A percentile compares a stretch with the other conserved stretches of the same genome.
Evolutionary conservation across 2,888 invertebrate genomes (phyloP).

Genomic region (Cabera pusaria): DNA sequence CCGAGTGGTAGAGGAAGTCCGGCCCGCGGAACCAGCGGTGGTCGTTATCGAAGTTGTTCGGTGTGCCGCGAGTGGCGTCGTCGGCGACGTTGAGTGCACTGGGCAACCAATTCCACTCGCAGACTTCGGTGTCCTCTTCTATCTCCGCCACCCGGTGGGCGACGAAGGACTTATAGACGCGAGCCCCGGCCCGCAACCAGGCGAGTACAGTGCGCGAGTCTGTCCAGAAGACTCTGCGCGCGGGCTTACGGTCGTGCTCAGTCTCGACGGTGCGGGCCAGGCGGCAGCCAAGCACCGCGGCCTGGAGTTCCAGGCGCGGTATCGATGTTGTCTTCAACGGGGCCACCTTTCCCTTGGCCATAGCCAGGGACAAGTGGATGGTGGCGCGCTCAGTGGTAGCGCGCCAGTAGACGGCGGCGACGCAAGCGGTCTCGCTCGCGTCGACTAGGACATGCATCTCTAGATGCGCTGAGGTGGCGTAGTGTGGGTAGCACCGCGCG

Average conservation of each 20-base stretch:
- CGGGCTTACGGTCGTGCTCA: constrained; percentile 11
- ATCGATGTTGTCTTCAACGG: constrained; percentile 7
- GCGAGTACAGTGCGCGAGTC: too few relatives aligned
- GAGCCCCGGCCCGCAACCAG: neutral
- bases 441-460: too few relatives aligned
- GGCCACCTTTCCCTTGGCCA: neutral
- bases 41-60: neutral
- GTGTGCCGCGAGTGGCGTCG: neutral
- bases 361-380: too few relatives aligned
- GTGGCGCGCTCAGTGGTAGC: neutral
- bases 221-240: neutral
- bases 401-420: constrained; percentile 28
- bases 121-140: constrained; percentile 2
- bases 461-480: constrained; percentile 1
- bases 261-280: constrained; percentile 11
- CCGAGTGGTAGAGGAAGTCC: neutral
- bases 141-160: constrained; percentile 25
- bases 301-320: constrained; percentile 12
- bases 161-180: constrained; percentile 12
- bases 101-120: neutral
- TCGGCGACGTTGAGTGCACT: neutral
- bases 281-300: constrained; percentile 10
- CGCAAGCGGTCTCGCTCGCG: too few relatives aligned
- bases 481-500: constrained; percentile 21
- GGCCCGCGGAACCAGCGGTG: constrained; percentile 1